phyloP scores from a whole-genome alignment of 1,140 invertebrate species.

The Aporrectodea caliginosa region DNA sequence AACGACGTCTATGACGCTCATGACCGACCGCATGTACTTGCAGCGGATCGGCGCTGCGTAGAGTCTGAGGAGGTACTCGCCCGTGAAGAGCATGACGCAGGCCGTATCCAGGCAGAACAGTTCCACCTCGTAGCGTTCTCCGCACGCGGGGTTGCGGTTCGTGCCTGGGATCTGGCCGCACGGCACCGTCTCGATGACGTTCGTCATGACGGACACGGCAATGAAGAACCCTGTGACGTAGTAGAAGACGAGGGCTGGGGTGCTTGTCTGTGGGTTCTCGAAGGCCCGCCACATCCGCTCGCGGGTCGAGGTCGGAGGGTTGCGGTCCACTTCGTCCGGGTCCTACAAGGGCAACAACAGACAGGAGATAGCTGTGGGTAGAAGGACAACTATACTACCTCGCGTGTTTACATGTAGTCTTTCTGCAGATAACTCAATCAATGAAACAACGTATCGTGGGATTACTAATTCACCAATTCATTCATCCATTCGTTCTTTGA shows the following conservation, averaged over 20 bases:
- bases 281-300: conserved; percentile 99
- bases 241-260: conserved; percentile 96
- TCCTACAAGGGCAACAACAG: neutral
- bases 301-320: conserved; percentile 68
- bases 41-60: conserved; percentile 92
- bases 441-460: neutral
- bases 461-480: neutral
- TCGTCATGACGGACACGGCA: conserved; percentile 97
- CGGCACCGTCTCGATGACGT: conserved; percentile 96
- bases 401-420: neutral
- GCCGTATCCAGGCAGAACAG: conserved; percentile 99
- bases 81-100: conserved; percentile 99
- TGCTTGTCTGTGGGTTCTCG: conserved; percentile 98
- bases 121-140: conserved; percentile 93
- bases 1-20: conserved; percentile 99
- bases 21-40: conserved; percentile 94
- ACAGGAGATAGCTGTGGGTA: neutral
- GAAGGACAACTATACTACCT: neutral
- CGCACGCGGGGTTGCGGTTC: conserved; percentile 83
- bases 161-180: conserved; percentile 66
- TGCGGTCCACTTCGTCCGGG: conserved; percentile 6
- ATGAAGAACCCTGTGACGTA: conserved; percentile 99
- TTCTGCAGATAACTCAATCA: neutral
- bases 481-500: neutral
- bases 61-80: conserved; percentile 93